Conservation (phyloP, 2,888 invertebrate species). For the Drosophila ustulata region DNA sequence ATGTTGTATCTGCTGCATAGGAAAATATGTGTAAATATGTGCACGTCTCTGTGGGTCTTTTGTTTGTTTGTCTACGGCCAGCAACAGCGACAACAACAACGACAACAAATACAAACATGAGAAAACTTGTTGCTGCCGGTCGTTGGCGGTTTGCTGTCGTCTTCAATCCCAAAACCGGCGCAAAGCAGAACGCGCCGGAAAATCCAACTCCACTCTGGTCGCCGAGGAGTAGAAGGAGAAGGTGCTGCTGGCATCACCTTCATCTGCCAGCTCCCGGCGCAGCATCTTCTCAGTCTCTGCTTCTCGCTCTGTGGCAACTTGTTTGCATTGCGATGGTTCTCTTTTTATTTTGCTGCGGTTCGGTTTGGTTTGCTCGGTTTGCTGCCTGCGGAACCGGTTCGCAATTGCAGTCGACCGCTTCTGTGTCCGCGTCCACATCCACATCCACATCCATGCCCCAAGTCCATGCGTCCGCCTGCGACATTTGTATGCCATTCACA, state of each 20-base stretch:
- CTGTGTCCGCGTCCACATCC: constrained; percentile 23
- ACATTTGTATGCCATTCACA: constrained; percentile 80
- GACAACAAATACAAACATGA: constrained; percentile 35
- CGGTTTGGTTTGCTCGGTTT: constrained; percentile 41
- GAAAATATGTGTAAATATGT: constrained; percentile 50
- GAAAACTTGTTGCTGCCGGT: constrained; percentile 69
- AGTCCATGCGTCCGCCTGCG: constrained; percentile 53
- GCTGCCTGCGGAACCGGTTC: constrained; percentile 51
- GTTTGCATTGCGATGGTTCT: constrained; percentile 61
- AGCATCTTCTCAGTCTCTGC: constrained; percentile 21
- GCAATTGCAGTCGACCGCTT: not conserved
- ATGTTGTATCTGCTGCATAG: constrained; percentile 46
- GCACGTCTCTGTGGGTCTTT: constrained; percentile 28
- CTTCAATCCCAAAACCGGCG: constrained; percentile 57
- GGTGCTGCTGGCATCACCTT: constrained; percentile 30
- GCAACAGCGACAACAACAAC: constrained; percentile 12
- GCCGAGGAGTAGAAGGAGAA: not conserved
- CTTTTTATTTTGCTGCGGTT: constrained; percentile 27
- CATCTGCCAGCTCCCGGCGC: constrained; percentile 14
- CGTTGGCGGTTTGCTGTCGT: constrained; percentile 47
- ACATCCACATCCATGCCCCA: constrained; percentile 15
- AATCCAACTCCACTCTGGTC: constrained; percentile 56
- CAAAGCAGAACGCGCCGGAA: constrained; percentile 74
- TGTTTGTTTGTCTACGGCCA: constrained; percentile 49
- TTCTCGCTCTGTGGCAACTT: constrained; percentile 48